A percentile compares a stretch with the other conserved stretches of the same genome.
Evolutionary conservation across 2,888 invertebrate genomes (phyloP).

Genomic region (Hesperia comma): DNA sequence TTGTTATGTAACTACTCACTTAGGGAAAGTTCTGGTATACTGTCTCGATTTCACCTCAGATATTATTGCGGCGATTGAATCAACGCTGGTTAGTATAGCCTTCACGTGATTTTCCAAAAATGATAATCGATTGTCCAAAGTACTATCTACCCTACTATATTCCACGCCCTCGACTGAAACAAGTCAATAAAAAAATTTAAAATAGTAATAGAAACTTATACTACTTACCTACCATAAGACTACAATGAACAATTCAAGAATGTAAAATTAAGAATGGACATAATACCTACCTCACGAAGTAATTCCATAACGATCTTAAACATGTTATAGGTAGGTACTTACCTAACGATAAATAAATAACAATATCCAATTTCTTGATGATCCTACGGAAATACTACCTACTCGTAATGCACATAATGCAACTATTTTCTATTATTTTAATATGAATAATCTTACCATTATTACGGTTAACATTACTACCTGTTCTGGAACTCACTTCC

Average conservation of each 20-base stretch:
- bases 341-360: no score
- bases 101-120: constrained; percentile 61
- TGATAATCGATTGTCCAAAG: constrained; percentile 58
- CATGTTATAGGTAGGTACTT: no score
- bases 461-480: constrained; percentile 8
- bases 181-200: not conserved
- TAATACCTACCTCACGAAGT: no score
- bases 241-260: no score
- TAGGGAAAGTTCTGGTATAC: constrained; percentile 49
- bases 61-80: constrained; percentile 67
- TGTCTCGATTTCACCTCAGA: constrained; percentile 72
- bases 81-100: constrained; percentile 60
- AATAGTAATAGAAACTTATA: no score
- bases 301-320: no score
- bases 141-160: constrained; percentile 53
- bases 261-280: no score
- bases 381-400: no score
- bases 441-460: constrained; percentile 22
- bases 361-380: no score
- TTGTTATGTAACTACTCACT: constrained; percentile 50
- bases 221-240: no score
- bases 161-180: constrained; percentile 54
- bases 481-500: constrained; percentile 49
- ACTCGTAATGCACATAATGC: no score
- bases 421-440: not conserved